Evolutionary conservation across 2,888 invertebrate genomes (phyloP), one percentile per base, ranked within the genome.

Genomic region (Dasysyrphus tricinctus): DNA sequence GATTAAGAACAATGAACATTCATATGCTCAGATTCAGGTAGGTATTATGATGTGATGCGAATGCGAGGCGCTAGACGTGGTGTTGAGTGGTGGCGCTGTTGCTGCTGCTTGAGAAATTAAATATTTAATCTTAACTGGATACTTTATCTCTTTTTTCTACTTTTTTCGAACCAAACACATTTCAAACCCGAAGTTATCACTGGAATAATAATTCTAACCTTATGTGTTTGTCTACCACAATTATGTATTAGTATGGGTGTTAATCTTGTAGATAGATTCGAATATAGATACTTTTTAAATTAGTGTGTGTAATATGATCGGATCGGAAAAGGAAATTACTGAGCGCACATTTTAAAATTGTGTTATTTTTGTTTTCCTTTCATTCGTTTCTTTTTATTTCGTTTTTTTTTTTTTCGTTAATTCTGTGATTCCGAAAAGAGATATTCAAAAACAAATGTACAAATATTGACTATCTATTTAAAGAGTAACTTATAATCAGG

Each of bases 181-280:
- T 81, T 81, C 86, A 79, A 78, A 82, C 75, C 63, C 63, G 72
- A 86, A 75, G 70, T 86, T 86, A 86, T 86, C 86, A 86, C 82
- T 82, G 47, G 63, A 75, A 70, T 78, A 75, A 74, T 44, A 59
- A 67, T 56, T 73, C 14, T 75, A n/a, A 56, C 54, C 75, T 69
- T 24, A n/a, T n/a, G 75, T 82, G 70, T 57, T 78, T 51, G 72
- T 72, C 47, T 44, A 79, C 73, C 73, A 79, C 54, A 61, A 69
- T 69, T 39, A 12, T 37, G 3, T 5, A 63, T 12, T 69, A 9
- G 85, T 86, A 86, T 81, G 32, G 57, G 86, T 86, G 78, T 87
- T 88, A 87, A 61, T 81, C 76, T 82, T 81, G 69, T 63, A 56
- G 63, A 86, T 77, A 65, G 72, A 79, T 70, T 67, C n/a, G n/a